Conservation (phyloP, 2,797 vertebrate genomes). For the Micrastur ruficollis region DNA sequence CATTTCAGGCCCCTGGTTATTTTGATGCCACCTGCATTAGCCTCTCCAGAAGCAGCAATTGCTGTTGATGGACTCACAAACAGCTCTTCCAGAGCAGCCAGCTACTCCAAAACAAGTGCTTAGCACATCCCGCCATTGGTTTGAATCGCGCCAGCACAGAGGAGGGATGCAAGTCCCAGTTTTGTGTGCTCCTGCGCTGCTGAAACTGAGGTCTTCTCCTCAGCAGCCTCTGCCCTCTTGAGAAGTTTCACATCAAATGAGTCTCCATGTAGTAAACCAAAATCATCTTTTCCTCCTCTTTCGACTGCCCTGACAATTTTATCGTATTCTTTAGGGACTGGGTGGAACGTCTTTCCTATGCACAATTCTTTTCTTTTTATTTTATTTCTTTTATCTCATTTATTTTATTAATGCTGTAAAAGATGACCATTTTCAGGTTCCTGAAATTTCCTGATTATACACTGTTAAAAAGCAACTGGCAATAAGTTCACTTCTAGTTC, state of each 20-base stretch:
- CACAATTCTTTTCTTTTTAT: background rate
- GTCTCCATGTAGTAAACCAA: background rate
- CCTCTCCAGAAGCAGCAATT: background rate
- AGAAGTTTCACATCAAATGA: background rate
- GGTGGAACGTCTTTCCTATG: background rate
- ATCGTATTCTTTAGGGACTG: background rate
- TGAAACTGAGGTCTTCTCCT: background rate
- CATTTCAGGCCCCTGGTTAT: background rate
- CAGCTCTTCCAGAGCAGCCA: background rate
- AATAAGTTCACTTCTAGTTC: background rate
- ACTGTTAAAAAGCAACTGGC: background rate
- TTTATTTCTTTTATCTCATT: too few relatives aligned
- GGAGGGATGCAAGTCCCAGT: background rate
- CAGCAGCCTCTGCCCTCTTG: background rate
- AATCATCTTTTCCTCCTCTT: background rate
- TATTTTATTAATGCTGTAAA: too few relatives aligned
- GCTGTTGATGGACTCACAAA: background rate
- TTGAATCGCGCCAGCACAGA: fast-evolving
- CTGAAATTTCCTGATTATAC: background rate
- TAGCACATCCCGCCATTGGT: background rate
- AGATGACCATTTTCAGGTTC: background rate
- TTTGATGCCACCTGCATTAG: background rate
- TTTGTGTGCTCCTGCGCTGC: background rate
- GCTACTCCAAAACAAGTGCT: background rate
- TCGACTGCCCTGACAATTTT: background rate